phyloP scores from a whole-genome alignment of 2,113 vertebrate genomes.

The Aspiorhynchus laticeps region DNA sequence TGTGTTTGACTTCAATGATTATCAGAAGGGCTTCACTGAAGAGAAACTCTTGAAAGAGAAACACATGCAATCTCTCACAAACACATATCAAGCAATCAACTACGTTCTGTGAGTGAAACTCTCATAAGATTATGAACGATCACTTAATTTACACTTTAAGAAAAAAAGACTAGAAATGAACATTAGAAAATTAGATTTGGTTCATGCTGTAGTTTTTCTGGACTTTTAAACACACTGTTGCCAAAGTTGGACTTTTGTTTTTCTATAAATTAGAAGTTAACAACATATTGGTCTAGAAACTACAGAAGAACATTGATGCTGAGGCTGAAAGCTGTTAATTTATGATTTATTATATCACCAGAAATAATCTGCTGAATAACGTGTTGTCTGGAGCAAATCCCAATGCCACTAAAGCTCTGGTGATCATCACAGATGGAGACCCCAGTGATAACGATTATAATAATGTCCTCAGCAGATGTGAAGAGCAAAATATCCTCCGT shows the following conservation, averaged over 20 bases:
- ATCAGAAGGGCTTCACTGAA: slow-evolving; percentile 41
- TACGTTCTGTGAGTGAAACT: slow-evolving; percentile 74
- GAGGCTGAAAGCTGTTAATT: not conserved
- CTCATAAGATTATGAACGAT: not conserved
- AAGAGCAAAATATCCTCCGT: slow-evolving; percentile 62
- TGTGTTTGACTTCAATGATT: slow-evolving; percentile 79
- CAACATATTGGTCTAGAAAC: not conserved
- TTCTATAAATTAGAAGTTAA: not conserved
- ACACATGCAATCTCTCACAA: slow-evolving; percentile 67
- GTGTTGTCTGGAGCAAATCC: slow-evolving; percentile 64
- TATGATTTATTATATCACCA: slow-evolving; percentile 51
- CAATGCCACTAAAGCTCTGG: slow-evolving; percentile 77
- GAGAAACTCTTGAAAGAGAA: slow-evolving; percentile 26
- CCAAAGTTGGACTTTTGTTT: not conserved
- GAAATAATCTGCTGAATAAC: slow-evolving; percentile 55
- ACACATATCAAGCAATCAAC: slow-evolving; percentile 73
- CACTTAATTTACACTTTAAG: not conserved
- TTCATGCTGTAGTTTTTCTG: not conserved
- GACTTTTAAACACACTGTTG: not conserved
- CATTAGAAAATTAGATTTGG: too few species aligned
- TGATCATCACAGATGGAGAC: slow-evolving; percentile 82
- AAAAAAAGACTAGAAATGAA: not conserved
- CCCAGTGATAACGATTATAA: slow-evolving; percentile 11
- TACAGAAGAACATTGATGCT: not conserved
- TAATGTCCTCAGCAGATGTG: rapidly evolving